Evolutionary conservation across 2,888 invertebrate species (phyloP), one percentile per base, ranked within the genome.

Genomic region (Drosophila glabriapex): DNA sequence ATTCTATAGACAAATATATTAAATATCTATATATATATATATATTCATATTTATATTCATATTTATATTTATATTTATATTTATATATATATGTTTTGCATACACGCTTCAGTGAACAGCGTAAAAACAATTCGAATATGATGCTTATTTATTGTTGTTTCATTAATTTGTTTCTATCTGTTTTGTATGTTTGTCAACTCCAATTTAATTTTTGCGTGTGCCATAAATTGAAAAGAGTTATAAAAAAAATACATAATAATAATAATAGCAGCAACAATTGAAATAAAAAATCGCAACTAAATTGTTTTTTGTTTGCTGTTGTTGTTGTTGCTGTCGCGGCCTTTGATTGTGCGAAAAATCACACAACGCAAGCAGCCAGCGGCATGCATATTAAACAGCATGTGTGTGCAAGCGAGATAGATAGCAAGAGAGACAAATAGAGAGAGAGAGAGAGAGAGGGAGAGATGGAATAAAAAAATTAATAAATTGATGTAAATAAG

Each of bases 271-370:
- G 63, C 50, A 71, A 73, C 66, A 77, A 80, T 72, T 76, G 68
- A 72, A 83, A 76, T 71, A 79, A 73, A 79, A 76, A 82, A 73
- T 56, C 50, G 43, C 68, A 54, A 66, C 67, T 72, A 85, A 80
- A 83, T 78, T 76, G 65, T 78, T 76, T 61, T 60, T 22, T 41
- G 25, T 41, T n/a, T 19, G 7, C 14, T n/a, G 28, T 43, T 67
- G 16, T 56, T 68, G 70, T 49, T 73, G 66, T 52, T 62, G 68
- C 56, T 61, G 68, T 63, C 82, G 83, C 46, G 56, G 66, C 71
- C 76, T 78, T 78, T 85, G 89, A 88, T 88, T 89, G 85, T 85
- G 86, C 86, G 89, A 86, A 86, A 89, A 86, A 82, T 86, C 89
- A 89, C 86, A 89, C 86, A 86, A 76, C 78, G 73, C 80, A 70